Evolutionary conservation across 37 sponge, comb jelly and placozoan genomes (phyloP), one percentile per base, ranked within the genome.

Genomic region (Haliclona indistincta): DNA sequence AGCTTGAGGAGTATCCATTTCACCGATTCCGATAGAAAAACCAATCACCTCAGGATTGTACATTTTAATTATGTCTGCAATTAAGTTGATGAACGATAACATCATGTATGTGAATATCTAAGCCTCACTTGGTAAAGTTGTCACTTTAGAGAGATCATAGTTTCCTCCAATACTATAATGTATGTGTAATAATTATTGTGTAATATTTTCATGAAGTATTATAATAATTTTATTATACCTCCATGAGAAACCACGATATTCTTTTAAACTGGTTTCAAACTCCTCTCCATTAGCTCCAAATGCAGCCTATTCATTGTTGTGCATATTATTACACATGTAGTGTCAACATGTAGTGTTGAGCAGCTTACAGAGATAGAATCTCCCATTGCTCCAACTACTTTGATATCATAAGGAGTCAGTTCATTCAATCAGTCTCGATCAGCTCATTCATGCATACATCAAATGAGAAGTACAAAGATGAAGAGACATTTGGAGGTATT

Each of bases 281-380:
- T 38, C 74, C 7, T 17, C 55, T 19, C 80, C 80, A 40, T 43
- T 65, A 7, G 86, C 80, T 0, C 80, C 86, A 39, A 86, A 42
- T 4, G 55, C 86, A 60, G 86, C 86, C 86, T 86, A 28, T 38
- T 40, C 84, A 38, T 75, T 84, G 8, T 75, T 28, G 84, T 75
- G 54, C 75, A 75, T 70, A 75, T 71, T 60, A 84, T 38, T 0
- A 76, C 77, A 53, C 42, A 63, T 10, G 75, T 61, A 0, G 75
- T 55, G n/a, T 56, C 47, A 38, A 84, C 56, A 36, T n/a, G n/a
- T 76, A 29, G 7, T 19, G 1, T 30, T 72, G 85, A 51, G 78
- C n/a, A n/a, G 58, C 74, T 71, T 38, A 84, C 85, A 34, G 85
- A 77, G 6, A 84, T 63, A 42, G 85, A 84, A 36, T 84, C 85